Evolutionary conservation across 1,140 invertebrate genomes (phyloP), one percentile per base, ranked within the genome.

Genomic region (Trichonephila inaurata): DNA sequence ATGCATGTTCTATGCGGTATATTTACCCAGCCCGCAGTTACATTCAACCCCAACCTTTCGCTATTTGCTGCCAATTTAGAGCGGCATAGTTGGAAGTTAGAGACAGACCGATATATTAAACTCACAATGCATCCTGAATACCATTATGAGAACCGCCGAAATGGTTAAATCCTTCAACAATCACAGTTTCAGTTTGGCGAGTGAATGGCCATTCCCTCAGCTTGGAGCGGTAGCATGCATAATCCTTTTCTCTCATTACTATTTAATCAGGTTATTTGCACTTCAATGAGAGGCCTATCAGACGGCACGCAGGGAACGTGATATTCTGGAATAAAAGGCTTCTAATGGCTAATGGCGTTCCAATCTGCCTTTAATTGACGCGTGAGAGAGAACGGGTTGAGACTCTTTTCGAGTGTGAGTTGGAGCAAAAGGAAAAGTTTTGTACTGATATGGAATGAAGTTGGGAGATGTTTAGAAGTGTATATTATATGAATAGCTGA

Each of bases 181-280:
- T 77, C 72, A 77, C 72, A 16, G 72, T 77, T 77, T 28, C 72
- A 77, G 72, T 77, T 10, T 40, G 72, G 72, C 14, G 72, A 40
- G 72, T 77, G 72, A 77, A 77, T 77, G 28, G 72, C 28, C 28
- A 28, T 77, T 77, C 33, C 28, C 33, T 14, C 4, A 33, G 24
- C 72, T 77, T 6, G 4, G 18, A 19, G 33, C 18, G 18, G 72
- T 77, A 12, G 72, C 72, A 77, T 40, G 33, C 72, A 77, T 77
- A 77, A 77, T 77, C 72, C 72, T 40, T 77, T 77, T 77, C 72
- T 77, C 72, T 33, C 72, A 77, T 77, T 77, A 77, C 72, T 77
- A 77, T 77, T 77, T 77, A 77, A 77, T 77, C 72, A 77, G 72
- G 72, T 77, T 77, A 77, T 77, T 77, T 77, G 72, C 72, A 77